Evolutionary conservation across 30 jellyfish, hydroid and myxozoan genomes (phyloP), one percentile per base, ranked within the genome.

Genomic region (Clytia hemisphaerica): DNA sequence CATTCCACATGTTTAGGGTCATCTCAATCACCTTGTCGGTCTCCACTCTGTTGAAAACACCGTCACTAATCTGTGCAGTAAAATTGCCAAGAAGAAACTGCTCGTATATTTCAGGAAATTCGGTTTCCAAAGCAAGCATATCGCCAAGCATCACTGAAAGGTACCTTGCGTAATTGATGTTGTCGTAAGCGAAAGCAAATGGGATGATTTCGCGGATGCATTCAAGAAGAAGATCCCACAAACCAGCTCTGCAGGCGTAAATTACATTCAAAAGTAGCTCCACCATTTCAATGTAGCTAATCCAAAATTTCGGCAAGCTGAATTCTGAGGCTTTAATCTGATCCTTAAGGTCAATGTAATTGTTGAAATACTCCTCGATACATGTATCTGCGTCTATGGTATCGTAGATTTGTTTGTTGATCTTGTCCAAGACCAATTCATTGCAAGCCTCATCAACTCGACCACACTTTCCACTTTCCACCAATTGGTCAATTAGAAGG

Each of bases 191-290:
- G 66, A 51, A 51, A 27, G 32, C 66, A 51, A 51, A 51, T 51
- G 66, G 66, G 12, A 51, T 51, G 21, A 51, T 27, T 24, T 51
- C 66, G 21, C 66, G 66, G 66, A 51, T 51, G 32, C 66, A 51
- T 51, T 51, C 66, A 7, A 51, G 21, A 51, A 51, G 66, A 51
- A 51, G 21, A 9, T 51, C 28, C 66, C 34, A 51, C 14, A 7
- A 12, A 7, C 66, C 66, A 51, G 66, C 10, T 40, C 53, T 10
- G 16, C 66, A 51, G 21, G 66, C 66, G 66, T 51, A 51, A 10
- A 51, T 51, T 12, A 51, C 21, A 24, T 51, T 51, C 29, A 27
- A 7, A 7, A 51, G 28, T 7, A 24, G 66, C 66, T 51, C 66
- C 10, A 27, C 66, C 66, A 51, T 51, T 9, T 51, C 66, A 7